Conservation (phyloP, 2,797 vertebrate species). For the Ispidina lecontei region DNA sequence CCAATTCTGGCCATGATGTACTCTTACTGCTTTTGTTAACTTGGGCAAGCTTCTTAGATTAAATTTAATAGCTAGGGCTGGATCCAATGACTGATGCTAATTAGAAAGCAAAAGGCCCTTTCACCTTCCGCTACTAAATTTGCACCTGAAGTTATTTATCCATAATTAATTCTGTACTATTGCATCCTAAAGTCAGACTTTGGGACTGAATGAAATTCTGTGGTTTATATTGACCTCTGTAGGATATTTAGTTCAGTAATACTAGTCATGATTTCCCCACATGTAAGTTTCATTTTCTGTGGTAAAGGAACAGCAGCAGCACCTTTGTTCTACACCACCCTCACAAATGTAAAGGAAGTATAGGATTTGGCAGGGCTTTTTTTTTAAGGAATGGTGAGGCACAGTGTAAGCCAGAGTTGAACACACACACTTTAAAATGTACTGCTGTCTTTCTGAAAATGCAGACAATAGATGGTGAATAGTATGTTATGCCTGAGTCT, state of each 20-base stretch:
- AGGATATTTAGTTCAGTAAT: neutral
- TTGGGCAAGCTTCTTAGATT: conserved; percentile 2
- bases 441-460: neutral
- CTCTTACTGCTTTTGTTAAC: conserved; percentile 27
- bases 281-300: neutral
- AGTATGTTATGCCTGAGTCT: neutral
- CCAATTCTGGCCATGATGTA: conserved; percentile 14
- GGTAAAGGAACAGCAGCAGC: neutral
- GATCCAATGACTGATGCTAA: conserved; percentile 24
- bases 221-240: neutral
- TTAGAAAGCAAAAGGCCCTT: conserved; percentile 42
- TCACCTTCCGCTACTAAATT: conserved; percentile 49
- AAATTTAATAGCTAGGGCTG: conserved; percentile 22
- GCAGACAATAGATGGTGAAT: neutral
- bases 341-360: neutral
- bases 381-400: neutral
- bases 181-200: neutral
- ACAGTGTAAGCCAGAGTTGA: neutral
- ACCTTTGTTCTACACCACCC: neutral
- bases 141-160: conserved; percentile 16
- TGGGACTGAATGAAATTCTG: neutral
- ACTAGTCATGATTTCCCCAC: neutral
- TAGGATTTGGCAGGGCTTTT: rapidly evolving
- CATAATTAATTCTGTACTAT: neutral
- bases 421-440: neutral